Percentiles rank a stretch among this genome's conserved stretches.
Conservation (phyloP, 2,888 invertebrate genomes). For the Halictus ligatus region DNA sequence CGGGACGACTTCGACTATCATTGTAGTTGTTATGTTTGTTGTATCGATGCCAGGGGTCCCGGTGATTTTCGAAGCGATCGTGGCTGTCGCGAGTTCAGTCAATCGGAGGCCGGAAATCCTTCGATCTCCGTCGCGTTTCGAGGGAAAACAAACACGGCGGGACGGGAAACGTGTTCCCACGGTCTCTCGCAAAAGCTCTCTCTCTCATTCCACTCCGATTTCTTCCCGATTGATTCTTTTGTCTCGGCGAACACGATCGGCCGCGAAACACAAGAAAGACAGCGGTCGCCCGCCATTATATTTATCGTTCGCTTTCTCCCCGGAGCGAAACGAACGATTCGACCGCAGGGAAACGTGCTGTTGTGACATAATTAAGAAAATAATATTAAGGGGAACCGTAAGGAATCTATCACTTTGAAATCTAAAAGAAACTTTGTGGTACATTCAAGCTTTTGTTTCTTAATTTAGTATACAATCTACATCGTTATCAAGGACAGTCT, state of each 20-base stretch:
- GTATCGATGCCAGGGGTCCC: neutral
- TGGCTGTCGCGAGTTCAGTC: neutral
- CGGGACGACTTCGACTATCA: neutral
- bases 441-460: too few relatives aligned
- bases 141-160: neutral
- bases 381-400: too few relatives aligned
- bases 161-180: neutral
- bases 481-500: too few relatives aligned
- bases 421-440: too few relatives aligned
- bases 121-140: neutral
- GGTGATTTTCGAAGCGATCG: neutral
- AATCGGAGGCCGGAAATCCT: neutral
- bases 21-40: neutral
- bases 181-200: neutral
- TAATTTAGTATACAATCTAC: too few relatives aligned
- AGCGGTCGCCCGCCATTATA: neutral
- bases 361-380: conserved; percentile 1
- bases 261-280: neutral
- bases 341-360: neutral
- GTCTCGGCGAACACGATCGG: neutral
- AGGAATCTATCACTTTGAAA: too few relatives aligned
- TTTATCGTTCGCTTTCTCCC: conserved; percentile 25
- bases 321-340: neutral
- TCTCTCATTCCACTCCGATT: neutral
- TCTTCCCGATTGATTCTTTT: neutral